These are phyloP conservation scores for Vanessa tameamea DNA, from an alignment of 1,140 invertebrate genomes.

Conservation along the genomic window DNA sequence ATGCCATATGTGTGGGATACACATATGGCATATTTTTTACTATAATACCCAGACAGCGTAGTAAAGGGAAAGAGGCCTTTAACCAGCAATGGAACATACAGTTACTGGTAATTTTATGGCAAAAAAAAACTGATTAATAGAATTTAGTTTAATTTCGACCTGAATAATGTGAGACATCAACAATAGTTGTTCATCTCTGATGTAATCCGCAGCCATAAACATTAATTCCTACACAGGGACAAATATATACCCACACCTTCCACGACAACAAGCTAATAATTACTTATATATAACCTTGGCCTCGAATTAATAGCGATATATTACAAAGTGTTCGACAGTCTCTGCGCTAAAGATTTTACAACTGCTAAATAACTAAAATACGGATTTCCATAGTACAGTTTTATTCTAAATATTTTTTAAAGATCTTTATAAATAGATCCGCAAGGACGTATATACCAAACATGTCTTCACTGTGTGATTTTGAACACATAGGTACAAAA, in stretches of 20 bases:
- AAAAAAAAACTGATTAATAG: no score
- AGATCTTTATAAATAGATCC: constrained; percentile 17
- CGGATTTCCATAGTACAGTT: not conserved
- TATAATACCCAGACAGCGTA: no score
- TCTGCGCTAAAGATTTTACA: not conserved
- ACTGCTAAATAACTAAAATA: not conserved
- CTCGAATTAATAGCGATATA: constrained; percentile 1
- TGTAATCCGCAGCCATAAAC: not conserved
- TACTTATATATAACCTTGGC: constrained; percentile 3
- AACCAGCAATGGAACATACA: no score
- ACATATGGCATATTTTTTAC: no score
- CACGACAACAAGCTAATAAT: not conserved
- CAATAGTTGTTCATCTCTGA: not conserved
- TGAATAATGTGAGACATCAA: not conserved
- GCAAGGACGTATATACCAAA: constrained; percentile 38
- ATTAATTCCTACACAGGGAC: not conserved
- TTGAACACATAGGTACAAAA: not conserved
- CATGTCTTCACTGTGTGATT: not conserved
- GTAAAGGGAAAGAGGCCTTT: no score
- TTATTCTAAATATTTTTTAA: not conserved
- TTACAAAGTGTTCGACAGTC: not conserved
- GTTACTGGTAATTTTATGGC: no score
- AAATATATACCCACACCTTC: not conserved
- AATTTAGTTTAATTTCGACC: not conserved
- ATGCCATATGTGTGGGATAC: no score